Evolutionary conservation across 2,113 vertebrate genomes (phyloP), one percentile per base, ranked within the genome.

Genomic region (Myrmophylax atrothorax): DNA sequence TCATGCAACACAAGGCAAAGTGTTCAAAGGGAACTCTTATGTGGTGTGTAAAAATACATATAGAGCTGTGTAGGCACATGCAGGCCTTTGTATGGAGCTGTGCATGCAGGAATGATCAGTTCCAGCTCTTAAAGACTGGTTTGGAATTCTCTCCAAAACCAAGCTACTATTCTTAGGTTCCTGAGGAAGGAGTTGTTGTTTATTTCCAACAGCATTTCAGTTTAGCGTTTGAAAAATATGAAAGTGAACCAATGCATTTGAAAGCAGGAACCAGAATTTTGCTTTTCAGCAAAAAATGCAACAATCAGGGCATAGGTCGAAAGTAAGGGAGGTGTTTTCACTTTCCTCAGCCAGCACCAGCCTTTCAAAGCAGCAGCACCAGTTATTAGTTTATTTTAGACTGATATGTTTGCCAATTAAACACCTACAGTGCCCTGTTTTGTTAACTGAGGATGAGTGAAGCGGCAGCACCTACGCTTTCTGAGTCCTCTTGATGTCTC

Each of bases 381-480:
- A 37, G 46, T 67, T 40, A 14, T 14, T 46, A 70, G 79, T 50
- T 77, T 69, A 35, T 68, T 84, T 82, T 86, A 87, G 90, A 90
- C 96, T 97, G 97, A 25, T 97, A 94, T 96, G 93, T 97, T 97
- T 97, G 96, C 96, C 96, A 97, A 92, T 97, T 79, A 87, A 97
- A 96, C 94, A 95, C 95, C 70, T 89, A 11, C 72, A 5, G 26
- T 18, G 66, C 72, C 93, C 89, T 55, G 8, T 53, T 73, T 87
- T 90, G 64, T 77, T 92, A 82, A 55, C 47, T 75, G 83, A 83
- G 89, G 83, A 62, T 91, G 95, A 88, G 84, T 96, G 94, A 90
- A 62, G 77, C 82, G 53, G 52, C 9, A 3, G 23, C 85, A 47
- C 74, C 67, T 31, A 23, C 24, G 2, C 87, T 80, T 81, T 86